Evolutionary conservation across 2,113 vertebrate genomes (phyloP).

Genomic region (Poecilia latipinna): DNA sequence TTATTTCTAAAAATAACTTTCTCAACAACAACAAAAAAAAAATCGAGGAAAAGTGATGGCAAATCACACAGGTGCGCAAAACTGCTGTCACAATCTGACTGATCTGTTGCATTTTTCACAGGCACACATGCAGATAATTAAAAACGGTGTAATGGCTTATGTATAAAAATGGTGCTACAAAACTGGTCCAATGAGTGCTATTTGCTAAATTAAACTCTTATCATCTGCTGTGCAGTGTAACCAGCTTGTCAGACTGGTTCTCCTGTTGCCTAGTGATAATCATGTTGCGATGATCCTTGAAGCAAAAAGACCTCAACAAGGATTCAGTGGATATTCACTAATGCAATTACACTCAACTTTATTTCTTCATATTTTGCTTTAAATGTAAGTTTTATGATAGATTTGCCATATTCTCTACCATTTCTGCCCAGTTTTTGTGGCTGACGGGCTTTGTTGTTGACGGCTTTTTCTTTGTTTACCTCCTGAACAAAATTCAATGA

Average conservation of each 20-base stretch:
- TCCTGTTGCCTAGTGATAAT: conserved; percentile 73
- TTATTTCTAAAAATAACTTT: neutral
- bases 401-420: neutral
- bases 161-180: neutral
- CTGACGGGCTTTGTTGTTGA: too few relatives aligned
- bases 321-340: conserved; percentile 30
- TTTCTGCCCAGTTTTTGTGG: neutral
- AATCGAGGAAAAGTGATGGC: neutral
- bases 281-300: conserved; percentile 43
- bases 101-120: neutral
- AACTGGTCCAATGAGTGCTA: conserved; percentile 29
- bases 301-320: conserved; percentile 48
- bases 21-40: neutral
- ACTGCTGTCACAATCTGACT: neutral
- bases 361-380: neutral
- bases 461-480: too few relatives aligned
- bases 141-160: neutral
- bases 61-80: neutral
- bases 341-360: neutral
- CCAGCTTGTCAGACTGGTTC: conserved; percentile 45
- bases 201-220: conserved; percentile 40
- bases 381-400: neutral
- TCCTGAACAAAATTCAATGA: neutral
- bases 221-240: conserved; percentile 40
- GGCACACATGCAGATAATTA: neutral